Conservation (phyloP, 1,140 invertebrate genomes). For the Brachionus manjavacas region DNA sequence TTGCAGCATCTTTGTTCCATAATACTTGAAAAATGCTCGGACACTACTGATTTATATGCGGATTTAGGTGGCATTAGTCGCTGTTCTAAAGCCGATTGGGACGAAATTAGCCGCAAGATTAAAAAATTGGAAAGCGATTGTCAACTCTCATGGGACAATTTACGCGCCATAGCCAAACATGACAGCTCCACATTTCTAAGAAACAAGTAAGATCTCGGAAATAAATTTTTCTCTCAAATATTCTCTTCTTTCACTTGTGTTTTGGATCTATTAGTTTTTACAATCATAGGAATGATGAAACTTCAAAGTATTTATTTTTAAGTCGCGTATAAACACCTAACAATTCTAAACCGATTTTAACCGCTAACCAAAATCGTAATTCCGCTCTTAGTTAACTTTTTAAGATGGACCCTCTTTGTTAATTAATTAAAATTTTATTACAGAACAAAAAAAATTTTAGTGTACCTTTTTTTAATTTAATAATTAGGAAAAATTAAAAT, state of each 20-base stretch:
- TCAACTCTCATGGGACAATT: constrained; percentile 92
- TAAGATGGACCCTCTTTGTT: neutral
- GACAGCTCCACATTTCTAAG: constrained; percentile 79
- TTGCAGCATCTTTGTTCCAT: constrained; percentile 94
- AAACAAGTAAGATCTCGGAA: constrained; percentile 63
- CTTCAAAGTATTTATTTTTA: constrained; percentile 37
- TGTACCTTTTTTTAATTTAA: no score
- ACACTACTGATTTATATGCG: constrained; percentile 87
- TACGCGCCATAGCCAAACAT: constrained; percentile 90
- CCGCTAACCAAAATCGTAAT: neutral
- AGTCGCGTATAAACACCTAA: neutral
- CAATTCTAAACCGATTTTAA: neutral
- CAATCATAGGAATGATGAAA: constrained; percentile 33
- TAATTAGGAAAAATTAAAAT: no score
- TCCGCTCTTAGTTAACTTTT: neutral
- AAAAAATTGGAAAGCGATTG: constrained; percentile 85
- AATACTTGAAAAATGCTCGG: constrained; percentile 90
- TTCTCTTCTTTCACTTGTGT: neutral
- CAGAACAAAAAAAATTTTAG: neutral
- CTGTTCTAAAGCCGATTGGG: constrained; percentile 62
- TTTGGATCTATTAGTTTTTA: neutral
- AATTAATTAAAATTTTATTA: neutral
- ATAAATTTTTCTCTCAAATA: neutral
- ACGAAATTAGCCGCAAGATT: constrained; percentile 64
- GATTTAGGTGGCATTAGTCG: constrained; percentile 68